These are phyloP conservation scores for Mesoclemmys tuberculata DNA, from an alignment of 2,113 vertebrate species.

Conservation along the genomic window DNA sequence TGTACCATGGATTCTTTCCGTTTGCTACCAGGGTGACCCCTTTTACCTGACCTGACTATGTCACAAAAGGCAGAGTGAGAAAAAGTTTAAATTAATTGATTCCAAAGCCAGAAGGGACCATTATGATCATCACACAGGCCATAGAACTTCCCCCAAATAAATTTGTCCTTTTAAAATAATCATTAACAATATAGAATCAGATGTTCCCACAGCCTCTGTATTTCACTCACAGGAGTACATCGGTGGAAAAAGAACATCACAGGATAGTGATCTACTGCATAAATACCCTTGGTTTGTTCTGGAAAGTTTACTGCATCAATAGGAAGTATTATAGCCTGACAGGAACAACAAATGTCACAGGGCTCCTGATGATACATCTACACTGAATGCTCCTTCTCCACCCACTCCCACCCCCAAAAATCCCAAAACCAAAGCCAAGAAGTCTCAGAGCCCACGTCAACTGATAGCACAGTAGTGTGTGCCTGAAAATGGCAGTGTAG, in stretches of 20 bases:
- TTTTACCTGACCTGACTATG: neutral
- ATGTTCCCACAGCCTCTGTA: neutral
- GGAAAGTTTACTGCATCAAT: neutral
- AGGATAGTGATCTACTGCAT: rapidly evolving
- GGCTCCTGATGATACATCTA: neutral
- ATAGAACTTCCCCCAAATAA: no score
- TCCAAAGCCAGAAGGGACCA: no score
- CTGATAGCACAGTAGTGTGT: neutral
- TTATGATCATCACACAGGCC: no score
- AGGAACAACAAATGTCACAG: neutral
- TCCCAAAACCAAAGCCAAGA: neutral
- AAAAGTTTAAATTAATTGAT: neutral
- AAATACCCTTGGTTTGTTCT: neutral
- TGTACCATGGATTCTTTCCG: neutral
- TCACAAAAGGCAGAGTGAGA: neutral
- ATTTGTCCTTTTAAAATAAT: neutral
- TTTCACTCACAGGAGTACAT: neutral
- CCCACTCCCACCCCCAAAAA: no score
- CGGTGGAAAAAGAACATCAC: neutral
- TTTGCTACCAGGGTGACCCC: neutral
- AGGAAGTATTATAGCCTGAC: neutral
- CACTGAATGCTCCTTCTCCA: neutral
- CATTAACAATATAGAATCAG: neutral
- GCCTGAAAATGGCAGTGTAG: neutral
- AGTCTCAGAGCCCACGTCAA: neutral